Evolutionary conservation across 2,888 invertebrate species (phyloP).

Genomic region (Dorcus hopei): DNA sequence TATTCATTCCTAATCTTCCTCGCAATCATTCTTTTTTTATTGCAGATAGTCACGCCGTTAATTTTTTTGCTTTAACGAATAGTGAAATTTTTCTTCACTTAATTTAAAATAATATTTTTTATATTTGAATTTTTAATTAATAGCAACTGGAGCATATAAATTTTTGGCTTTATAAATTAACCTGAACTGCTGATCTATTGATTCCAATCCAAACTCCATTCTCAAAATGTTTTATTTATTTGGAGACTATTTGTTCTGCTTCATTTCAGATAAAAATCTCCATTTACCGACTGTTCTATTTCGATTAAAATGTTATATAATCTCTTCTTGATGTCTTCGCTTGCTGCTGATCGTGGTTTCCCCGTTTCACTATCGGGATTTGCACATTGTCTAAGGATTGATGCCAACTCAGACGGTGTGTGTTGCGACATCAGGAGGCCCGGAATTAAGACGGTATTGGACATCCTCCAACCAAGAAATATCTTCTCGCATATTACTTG

Average conservation of each 20-base stretch:
- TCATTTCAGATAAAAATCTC: constrained; percentile 34
- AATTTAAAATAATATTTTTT: no score
- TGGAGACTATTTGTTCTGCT: no score
- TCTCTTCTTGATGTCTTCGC: constrained; percentile 51
- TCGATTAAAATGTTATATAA: constrained; percentile 55
- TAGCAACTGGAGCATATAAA: no score
- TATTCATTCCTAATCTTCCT: no score
- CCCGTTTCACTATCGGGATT: constrained; percentile 53
- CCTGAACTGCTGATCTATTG: no score
- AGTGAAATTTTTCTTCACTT: no score
- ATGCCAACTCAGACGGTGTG: constrained; percentile 57
- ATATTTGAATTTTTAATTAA: no score
- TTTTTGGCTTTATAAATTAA: no score
- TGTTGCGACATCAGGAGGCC: constrained; percentile 60
- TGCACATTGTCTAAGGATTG: constrained; percentile 58
- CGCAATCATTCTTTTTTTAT: no score
- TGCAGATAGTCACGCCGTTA: no score
- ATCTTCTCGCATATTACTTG: constrained; percentile 66
- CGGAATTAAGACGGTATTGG: constrained; percentile 59
- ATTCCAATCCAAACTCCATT: no score
- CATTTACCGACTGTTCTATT: constrained; percentile 46
- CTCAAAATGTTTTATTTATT: not conserved
- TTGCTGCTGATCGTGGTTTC: constrained; percentile 50
- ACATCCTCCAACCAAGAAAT: constrained; percentile 62
- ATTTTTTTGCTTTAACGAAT: no score